Conservation (phyloP, 2,113 vertebrate genomes). For the Xiphophorus maculatus region DNA sequence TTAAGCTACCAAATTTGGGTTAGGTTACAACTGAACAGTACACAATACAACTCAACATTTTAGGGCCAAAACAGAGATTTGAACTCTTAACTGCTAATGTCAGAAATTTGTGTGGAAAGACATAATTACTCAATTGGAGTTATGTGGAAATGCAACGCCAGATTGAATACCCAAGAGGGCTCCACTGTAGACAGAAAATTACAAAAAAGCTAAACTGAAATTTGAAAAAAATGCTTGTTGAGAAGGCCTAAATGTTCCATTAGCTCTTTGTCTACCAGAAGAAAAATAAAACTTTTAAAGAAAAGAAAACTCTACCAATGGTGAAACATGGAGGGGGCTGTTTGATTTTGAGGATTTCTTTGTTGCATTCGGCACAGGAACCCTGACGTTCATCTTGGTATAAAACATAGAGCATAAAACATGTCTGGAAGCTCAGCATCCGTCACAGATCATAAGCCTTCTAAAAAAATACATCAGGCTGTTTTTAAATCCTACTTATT, state of each 20-base stretch:
- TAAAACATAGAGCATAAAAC: no score
- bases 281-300: no score
- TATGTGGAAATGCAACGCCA: background rate
- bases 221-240: background rate
- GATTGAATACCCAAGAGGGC: background rate
- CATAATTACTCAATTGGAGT: background rate
- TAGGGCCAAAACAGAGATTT: background rate
- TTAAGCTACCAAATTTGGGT: conserved; percentile 39
- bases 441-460: no score
- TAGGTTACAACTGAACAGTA: background rate
- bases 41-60: background rate
- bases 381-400: no score
- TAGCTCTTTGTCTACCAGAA: background rate
- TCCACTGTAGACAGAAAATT: no score
- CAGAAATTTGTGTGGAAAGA: background rate
- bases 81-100: background rate
- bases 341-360: no score
- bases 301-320: background rate
- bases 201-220: no score
- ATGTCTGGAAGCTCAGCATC: no score
- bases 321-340: no score
- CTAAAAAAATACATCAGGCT: no score
- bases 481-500: no score
- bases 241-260: background rate
- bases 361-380: no score